Base-by-base conservation (phyloP, 2,113 vertebrate species). In the Callionymus lyra region DNA sequence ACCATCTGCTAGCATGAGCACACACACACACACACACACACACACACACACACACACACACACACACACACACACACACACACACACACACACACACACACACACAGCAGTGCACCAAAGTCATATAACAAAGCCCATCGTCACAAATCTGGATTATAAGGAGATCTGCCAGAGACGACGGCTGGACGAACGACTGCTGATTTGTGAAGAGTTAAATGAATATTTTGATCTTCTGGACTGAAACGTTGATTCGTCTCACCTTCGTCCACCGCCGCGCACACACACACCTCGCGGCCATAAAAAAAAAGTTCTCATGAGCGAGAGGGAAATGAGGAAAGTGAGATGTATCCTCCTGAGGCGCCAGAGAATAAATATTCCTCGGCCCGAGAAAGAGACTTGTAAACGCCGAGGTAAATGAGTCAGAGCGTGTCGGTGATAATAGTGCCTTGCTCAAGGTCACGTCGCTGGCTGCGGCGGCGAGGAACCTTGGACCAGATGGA, bases 1-100 rank as follows among this genome's bases (percentile, higher is more conserved):
- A 61, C 75, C 70, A 78, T 81, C 78, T 81, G 78, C 72, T 66
- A 42, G 57, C 56, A 47, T 31, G 46, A 53, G 35, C 40, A 53
- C 37, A 52, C 36, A 34, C 15, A 50, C 54, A 52, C 68, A 50
- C 41, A 18, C 41, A 44, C 12, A 37, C 37, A 10, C 70, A 70
- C n/a, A n/a, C n/a, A n/a, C n/a, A n/a, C n/a, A n/a, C n/a, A n/a
- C n/a, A n/a, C n/a, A n/a, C n/a, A n/a, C n/a, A n/a, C n/a, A n/a
- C n/a, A n/a, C n/a, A n/a, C n/a, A n/a, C n/a, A n/a, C n/a, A n/a
- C n/a, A n/a, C n/a, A n/a, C n/a, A n/a, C n/a, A n/a, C n/a, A n/a
- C n/a, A n/a, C n/a, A n/a, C 40, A 53, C 37, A 52, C 36, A 34
- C 15, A 50, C 54, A 52, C 68, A 50, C 41, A 18, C 41, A 44